Base-by-base conservation (phyloP, 2,888 invertebrate species). In the Calameuta idolon region DNA sequence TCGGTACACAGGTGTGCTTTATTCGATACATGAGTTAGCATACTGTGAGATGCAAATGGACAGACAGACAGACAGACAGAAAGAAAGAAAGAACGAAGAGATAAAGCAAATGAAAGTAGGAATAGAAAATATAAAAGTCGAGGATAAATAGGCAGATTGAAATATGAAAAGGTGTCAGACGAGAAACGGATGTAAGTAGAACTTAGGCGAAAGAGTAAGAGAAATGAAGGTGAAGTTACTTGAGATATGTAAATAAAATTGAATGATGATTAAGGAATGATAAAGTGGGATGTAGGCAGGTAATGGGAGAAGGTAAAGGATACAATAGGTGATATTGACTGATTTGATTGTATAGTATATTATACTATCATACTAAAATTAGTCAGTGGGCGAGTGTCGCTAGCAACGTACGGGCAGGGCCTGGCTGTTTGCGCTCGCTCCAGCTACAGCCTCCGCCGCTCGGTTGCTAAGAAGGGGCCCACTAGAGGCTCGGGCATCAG, bases 391-490 rank as follows among this genome's bases (percentile, higher is more conserved):
- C 90, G 89, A 89, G 83, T 89, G 89, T 90, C 89, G 89, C 85
- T 88, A 90, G 90, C 90, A 90, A 90, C 90, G 90, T 90, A 90
- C 90, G 90, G 89, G 89, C 89, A 90, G 90, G 90, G 90, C 90
- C 90, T 89, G 90, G 90, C 90, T 90, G 90, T 90, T 88, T 86
- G 89, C 88, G 87, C 87, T 90, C 89, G 88, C 89, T 89, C 89
- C 90, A 89, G 89, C 89, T 87, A 89, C 89, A 90, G 90, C 89
- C 90, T 89, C 89, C 90, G 89, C 89, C 90, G 87, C 87, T 87
- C 89, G 85, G 89, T 90, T 89, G 90, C 89, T 87, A 87, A 88
- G 83, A 79, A 83, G 83, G 83, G 82, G 83, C 83, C 84, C 81
- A 77, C 84, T 86, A 85, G 85, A 85, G 85, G 85, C 79, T 82